phyloP scores from a whole-genome alignment of 2,888 invertebrate genomes.

The Sphaerolaimus hirsutus region DNA sequence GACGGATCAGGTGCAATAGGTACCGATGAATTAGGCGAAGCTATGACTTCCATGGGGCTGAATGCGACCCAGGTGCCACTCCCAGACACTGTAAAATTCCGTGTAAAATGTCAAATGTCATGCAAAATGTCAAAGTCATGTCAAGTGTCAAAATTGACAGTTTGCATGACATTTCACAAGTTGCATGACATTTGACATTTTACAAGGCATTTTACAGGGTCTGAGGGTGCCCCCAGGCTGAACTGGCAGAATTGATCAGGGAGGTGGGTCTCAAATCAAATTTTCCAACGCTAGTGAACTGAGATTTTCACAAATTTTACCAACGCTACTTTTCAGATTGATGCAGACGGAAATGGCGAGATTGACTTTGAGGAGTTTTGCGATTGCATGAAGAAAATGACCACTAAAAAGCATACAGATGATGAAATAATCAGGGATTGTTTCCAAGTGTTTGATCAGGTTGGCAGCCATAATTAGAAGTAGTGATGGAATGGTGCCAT shows the following conservation, averaged over 20 bases:
- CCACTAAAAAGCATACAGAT: constrained; percentile 14
- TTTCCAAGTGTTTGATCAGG: constrained; percentile 22
- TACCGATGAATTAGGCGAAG: constrained; percentile 21
- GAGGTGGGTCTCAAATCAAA: constrained; percentile 11
- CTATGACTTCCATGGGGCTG: constrained; percentile 22
- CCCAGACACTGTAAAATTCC: too few species aligned
- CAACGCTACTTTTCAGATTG: constrained; percentile 12
- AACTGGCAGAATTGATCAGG: constrained; percentile 20
- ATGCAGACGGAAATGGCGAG: constrained; percentile 24
- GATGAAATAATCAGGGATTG: constrained; percentile 22
- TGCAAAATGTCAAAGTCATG: too few species aligned
- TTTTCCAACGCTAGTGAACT: neutral
- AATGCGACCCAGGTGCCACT: constrained; percentile 15
- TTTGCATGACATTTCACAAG: too few species aligned
- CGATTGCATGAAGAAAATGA: constrained; percentile 23
- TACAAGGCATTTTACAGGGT: too few species aligned
- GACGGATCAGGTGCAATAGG: constrained; percentile 24
- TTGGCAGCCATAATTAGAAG: too few species aligned
- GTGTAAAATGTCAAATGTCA: too few species aligned
- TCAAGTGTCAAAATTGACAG: too few species aligned
- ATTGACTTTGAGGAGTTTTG: constrained; percentile 26
- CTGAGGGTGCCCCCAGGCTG: too few species aligned
- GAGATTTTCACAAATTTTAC: neutral
- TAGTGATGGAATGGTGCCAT: too few species aligned
- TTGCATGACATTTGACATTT: too few species aligned